Conservation (phyloP, 2,888 invertebrate species). For the Pardosa pseudoannulata region DNA sequence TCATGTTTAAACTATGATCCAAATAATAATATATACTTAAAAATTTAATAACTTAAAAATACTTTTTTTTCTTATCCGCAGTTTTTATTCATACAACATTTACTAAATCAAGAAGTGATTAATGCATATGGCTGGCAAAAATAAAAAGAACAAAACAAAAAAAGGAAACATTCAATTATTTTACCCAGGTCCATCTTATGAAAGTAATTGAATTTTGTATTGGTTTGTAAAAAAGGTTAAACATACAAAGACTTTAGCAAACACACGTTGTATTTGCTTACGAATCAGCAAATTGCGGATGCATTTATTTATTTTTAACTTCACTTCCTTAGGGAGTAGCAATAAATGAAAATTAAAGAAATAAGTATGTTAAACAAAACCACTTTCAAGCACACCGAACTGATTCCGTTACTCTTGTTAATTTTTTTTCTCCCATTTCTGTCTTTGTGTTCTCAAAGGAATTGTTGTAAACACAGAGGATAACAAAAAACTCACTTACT, state of each 20-base stretch:
- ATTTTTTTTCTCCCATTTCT: constrained; percentile 23
- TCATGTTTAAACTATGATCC: too few species aligned
- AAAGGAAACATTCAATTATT: too few species aligned
- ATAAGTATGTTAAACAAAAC: constrained; percentile 45
- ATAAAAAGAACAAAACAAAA: too few species aligned
- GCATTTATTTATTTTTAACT: constrained; percentile 45
- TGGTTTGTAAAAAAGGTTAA: not conserved
- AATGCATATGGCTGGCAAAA: too few species aligned
- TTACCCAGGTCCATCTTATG: too few species aligned
- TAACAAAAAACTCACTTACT: constrained; percentile 60
- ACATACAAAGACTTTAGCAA: not conserved
- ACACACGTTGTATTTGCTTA: constrained; percentile 34
- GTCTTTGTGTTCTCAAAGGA: constrained; percentile 35
- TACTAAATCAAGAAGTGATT: too few species aligned
- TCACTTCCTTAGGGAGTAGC: constrained; percentile 3
- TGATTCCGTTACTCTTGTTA: constrained; percentile 16
- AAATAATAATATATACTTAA: too few species aligned
- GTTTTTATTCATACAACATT: too few species aligned
- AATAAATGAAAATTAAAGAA: constrained; percentile 53
- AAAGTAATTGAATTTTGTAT: not conserved
- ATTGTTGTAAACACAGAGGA: constrained; percentile 37
- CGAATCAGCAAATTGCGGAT: constrained; percentile 29
- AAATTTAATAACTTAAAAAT: too few species aligned
- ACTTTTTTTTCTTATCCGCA: too few species aligned
- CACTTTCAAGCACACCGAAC: not conserved